Conservation (phyloP, 1,140 invertebrate genomes). For the Scaptomyza hsui region DNA sequence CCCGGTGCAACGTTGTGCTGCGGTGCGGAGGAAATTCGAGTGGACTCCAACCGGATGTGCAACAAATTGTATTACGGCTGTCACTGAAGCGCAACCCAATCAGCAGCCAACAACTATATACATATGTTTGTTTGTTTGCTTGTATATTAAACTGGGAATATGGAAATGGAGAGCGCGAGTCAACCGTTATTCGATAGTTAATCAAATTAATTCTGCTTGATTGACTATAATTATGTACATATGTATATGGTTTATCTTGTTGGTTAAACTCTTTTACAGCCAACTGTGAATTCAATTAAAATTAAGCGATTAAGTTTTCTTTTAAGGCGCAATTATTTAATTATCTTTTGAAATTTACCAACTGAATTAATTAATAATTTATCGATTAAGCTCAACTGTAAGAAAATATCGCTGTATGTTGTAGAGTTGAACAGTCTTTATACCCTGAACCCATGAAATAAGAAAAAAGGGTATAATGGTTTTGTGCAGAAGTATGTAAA, state of each 20-base stretch:
- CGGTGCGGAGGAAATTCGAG: constrained; percentile 23
- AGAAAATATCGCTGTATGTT: too few species aligned
- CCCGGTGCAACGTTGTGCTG: background rate
- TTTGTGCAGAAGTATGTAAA: too few species aligned
- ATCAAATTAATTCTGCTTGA: constrained; percentile 24
- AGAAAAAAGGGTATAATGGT: too few species aligned
- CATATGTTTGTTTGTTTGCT: background rate
- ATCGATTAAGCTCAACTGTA: too few species aligned
- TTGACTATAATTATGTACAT: background rate
- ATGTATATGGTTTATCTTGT: background rate
- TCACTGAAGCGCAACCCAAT: constrained; percentile 23
- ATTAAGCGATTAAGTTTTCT: too few species aligned
- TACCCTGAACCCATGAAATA: too few species aligned
- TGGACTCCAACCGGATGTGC: constrained; percentile 26
- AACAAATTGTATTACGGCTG: constrained; percentile 29
- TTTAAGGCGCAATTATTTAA: too few species aligned
- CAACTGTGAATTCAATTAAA: background rate
- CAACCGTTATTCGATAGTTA: constrained; percentile 3
- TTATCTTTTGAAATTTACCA: too few species aligned
- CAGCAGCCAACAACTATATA: constrained; percentile 5
- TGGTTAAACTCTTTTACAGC: too few species aligned
- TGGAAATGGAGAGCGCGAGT: constrained; percentile 10
- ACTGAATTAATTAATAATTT: too few species aligned
- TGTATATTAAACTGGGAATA: background rate
- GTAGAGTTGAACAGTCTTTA: too few species aligned